phyloP scores from a whole-genome alignment of 1,140 invertebrate genomes.

The Neotoxoptera formosana region DNA sequence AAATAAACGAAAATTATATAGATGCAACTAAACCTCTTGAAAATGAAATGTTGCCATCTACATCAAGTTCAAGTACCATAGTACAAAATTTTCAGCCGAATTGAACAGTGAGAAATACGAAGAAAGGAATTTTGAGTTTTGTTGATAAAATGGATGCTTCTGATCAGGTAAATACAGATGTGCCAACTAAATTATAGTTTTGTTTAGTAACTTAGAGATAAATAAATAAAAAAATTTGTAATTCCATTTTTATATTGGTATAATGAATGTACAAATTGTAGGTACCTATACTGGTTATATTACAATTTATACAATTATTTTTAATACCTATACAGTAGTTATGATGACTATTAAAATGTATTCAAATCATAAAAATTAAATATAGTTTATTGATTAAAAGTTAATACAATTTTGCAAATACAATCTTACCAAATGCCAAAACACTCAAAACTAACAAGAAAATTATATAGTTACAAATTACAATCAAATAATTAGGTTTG shows the following conservation, averaged over 20 bases:
- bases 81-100: not conserved
- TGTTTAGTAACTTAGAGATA: not conserved
- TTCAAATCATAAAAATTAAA: not conserved
- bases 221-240: not conserved
- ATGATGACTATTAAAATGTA: not conserved
- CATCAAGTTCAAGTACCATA: not conserved
- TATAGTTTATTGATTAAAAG: not conserved
- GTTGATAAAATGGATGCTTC: not conserved
- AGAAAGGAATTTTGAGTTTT: conserved; percentile 13
- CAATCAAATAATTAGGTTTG: not conserved
- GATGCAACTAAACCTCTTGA: not conserved
- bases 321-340: not conserved
- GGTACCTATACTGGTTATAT: not conserved
- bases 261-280: not conserved
- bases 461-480: not conserved
- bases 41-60: conserved; percentile 14
- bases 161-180: conserved; percentile 5
- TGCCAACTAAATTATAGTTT: not conserved
- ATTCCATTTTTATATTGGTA: not conserved
- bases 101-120: not conserved
- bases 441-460: not conserved
- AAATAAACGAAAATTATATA: not conserved
- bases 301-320: not conserved
- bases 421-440: not conserved
- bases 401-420: not conserved